Base-by-base conservation (phyloP, 2,888 invertebrate species). In the Drosophila leonis region DNA sequence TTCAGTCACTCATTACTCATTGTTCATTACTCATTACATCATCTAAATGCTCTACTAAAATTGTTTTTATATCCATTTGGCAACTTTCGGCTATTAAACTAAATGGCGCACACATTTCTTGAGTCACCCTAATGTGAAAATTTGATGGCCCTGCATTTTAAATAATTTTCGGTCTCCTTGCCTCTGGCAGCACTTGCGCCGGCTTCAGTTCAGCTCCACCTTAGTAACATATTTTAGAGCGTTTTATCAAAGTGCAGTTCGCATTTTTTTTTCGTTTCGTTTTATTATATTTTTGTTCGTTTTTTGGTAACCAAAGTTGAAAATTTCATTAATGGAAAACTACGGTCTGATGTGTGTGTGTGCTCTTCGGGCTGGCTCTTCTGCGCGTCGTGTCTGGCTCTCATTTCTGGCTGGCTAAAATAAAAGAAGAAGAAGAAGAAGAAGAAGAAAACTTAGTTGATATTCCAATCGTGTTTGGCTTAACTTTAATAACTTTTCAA, bases 401-500 rank as follows among this genome's bases (percentile, higher is more conserved):
- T 33, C 24, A 35, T n/a, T 29, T 46, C 39, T 27, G 59, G 60
- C 37, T 33, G 57, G 35, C 29, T 31, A 18, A 54, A 54, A 54
- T 54, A 27, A 54, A 49, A 39, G 51, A 52, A 37, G 71, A 72
- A 20, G 46, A 52, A 42, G 71, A 72, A 20, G 46, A 49, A 39
- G 51, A 52, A 37, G 71, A 72, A 20, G 46, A 52, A 42, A 75
- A 75, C 72, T 66, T 84, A 77, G 77, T 85, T 85, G 74, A 71
- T 89, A 85, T 85, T 89, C 84, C 84, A 67, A 73, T 66, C 84
- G 84, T 75, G 84, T 81, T 87, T 87, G 82, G 68, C 80, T 89
- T 83, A 89, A 85, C 89, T 89, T 85, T 85, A 85, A 85, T 85
- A 85, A 85, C 84, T 89, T 84, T 84, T 87, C 63, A 85, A 85